phyloP scores from a whole-genome alignment of 2,888 invertebrate species.

The Caenorhabditis plicata region DNA sequence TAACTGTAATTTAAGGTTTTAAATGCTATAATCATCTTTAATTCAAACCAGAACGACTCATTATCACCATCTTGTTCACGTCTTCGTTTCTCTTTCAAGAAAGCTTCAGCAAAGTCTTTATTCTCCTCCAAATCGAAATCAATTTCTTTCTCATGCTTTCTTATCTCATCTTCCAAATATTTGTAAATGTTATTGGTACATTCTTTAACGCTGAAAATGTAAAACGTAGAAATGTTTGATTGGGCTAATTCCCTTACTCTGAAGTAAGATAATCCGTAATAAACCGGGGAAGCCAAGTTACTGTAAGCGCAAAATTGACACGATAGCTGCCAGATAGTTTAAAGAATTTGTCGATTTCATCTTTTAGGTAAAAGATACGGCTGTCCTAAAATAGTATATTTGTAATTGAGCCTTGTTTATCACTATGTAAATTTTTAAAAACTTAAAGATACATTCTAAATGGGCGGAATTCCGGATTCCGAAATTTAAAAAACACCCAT shows the following conservation, averaged over 20 bases:
- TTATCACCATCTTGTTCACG: constrained; percentile 25
- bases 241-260: no score
- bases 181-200: constrained; percentile 23
- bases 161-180: constrained; percentile 37
- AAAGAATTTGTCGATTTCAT: constrained; percentile 1
- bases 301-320: constrained; percentile 5
- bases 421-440: no score
- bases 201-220: no score
- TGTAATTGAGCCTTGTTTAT: no score
- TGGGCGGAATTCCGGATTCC: no score
- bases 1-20: no score
- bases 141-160: constrained; percentile 23
- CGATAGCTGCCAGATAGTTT: constrained; percentile 14
- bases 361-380: no score
- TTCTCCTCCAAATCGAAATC: constrained; percentile 13
- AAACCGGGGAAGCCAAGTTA: constrained; percentile 6
- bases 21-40: not conserved
- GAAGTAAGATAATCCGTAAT: constrained; percentile 6
- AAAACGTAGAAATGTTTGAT: no score
- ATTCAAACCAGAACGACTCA: constrained; percentile 6
- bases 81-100: constrained; percentile 32
- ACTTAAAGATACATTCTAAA: no score
- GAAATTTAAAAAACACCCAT: no score
- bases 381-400: no score
- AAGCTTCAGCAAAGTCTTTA: constrained; percentile 38